phyloP scores from a whole-genome alignment of 2,113 vertebrate species.

The Tonatia bakeri region DNA sequence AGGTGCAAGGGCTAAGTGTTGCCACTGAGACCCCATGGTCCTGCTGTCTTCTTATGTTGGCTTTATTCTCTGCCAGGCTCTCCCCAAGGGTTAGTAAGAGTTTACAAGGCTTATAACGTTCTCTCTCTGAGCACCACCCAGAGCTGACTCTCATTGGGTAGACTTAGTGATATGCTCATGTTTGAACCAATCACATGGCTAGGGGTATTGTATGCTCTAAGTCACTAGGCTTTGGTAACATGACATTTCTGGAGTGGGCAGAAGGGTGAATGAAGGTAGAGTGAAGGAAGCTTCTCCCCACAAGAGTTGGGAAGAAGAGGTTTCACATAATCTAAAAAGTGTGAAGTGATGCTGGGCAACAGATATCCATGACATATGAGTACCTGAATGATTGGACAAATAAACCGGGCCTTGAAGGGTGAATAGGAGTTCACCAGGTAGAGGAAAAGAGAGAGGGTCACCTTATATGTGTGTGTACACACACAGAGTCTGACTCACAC shows the following conservation, averaged over 20 bases:
- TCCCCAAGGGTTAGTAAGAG: neutral
- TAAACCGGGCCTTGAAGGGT: constrained; percentile 17
- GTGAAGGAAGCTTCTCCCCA: neutral
- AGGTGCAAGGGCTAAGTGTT: no score
- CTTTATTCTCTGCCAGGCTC: neutral
- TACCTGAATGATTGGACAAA: neutral
- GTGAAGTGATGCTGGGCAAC: neutral
- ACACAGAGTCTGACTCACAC: neutral
- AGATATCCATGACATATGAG: neutral
- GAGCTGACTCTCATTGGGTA: neutral
- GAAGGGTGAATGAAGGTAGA: neutral
- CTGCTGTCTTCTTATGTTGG: neutral
- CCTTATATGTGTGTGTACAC: neutral
- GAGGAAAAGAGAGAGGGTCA: neutral
- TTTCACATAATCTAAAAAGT: neutral
- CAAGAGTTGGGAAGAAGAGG: neutral
- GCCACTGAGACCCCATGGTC: neutral
- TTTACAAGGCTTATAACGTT: neutral
- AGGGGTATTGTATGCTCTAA: neutral
- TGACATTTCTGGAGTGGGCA: neutral
- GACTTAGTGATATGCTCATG: neutral
- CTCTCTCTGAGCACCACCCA: neutral
- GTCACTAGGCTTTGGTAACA: neutral
- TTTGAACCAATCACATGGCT: neutral
- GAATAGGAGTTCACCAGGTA: constrained; percentile 42